Evolutionary conservation across 2,888 invertebrate genomes (phyloP).

Genomic region (Hololepta plana): DNA sequence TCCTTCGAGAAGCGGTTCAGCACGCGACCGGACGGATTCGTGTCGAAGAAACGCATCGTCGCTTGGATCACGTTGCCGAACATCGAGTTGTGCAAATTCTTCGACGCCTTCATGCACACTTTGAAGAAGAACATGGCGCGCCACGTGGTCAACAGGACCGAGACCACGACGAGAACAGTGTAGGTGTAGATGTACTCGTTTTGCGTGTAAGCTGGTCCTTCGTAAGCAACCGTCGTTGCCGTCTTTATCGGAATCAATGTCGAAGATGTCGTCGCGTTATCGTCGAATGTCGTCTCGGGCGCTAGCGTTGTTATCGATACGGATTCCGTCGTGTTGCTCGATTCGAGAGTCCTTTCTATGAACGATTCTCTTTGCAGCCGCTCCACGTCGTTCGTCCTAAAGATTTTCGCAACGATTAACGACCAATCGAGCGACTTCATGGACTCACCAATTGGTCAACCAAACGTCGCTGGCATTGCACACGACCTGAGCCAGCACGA

Average conservation of each 20-base stretch:
- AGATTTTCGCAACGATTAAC: too few relatives aligned
- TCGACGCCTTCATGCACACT: slow-evolving; percentile 58
- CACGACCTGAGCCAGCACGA: slow-evolving; percentile 46
- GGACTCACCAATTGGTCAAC: slow-evolving; percentile 57
- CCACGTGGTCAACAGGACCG: slow-evolving; percentile 39
- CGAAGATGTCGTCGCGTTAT: slow-evolving; percentile 2
- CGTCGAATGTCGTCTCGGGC: slow-evolving; percentile 2
- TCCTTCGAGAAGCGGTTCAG: slow-evolving; percentile 76
- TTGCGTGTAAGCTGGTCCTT: slow-evolving; percentile 6
- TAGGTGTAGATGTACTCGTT: slow-evolving; percentile 35
- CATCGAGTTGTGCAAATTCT: slow-evolving; percentile 59
- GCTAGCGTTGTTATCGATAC: background rate
- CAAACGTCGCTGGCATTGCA: slow-evolving; percentile 60
- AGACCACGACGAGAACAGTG: slow-evolving; percentile 35
- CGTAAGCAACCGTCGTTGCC: slow-evolving; percentile 1
- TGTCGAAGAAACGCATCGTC: slow-evolving; percentile 69
- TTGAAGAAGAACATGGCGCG: slow-evolving; percentile 55
- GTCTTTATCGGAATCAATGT: too few relatives aligned
- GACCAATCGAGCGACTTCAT: too few relatives aligned
- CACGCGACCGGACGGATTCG: slow-evolving; percentile 66
- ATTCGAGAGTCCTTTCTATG: slow-evolving; percentile 4
- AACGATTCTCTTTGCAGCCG: too few relatives aligned
- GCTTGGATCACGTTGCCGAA: slow-evolving; percentile 55
- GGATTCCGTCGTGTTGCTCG: slow-evolving; percentile 2
- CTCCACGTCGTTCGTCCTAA: too few relatives aligned